Evolutionary conservation across 2,113 vertebrate genomes (phyloP).

Genomic region (Corvus moneduloides): DNA sequence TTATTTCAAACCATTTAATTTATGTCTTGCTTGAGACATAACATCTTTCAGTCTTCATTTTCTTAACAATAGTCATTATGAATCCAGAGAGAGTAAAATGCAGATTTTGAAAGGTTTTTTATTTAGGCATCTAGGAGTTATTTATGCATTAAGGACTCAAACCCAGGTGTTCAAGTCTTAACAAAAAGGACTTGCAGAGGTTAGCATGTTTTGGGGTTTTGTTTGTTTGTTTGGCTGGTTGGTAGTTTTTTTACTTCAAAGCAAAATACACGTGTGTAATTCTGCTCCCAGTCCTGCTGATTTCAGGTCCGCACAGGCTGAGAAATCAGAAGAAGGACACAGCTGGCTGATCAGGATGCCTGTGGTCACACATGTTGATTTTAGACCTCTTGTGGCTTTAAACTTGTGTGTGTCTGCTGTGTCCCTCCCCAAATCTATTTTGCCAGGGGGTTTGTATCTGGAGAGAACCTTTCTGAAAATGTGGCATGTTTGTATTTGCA

Average conservation of each 20-base stretch:
- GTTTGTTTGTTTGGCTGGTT: background rate
- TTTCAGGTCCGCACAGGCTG: background rate
- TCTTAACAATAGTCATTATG: background rate
- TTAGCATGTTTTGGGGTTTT: background rate
- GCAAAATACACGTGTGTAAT: background rate
- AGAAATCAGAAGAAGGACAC: background rate
- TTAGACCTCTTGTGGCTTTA: background rate
- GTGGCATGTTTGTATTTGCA: background rate
- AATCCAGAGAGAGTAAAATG: background rate
- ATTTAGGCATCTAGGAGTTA: background rate
- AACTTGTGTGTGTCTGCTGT: background rate
- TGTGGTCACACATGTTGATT: fast-evolving
- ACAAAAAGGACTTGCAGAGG: background rate
- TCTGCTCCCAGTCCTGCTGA: background rate
- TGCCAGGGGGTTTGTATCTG: background rate
- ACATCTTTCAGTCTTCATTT: background rate
- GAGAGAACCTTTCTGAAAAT: background rate
- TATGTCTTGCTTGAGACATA: background rate
- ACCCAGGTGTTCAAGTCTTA: background rate
- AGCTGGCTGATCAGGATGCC: background rate
- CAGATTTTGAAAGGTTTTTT: background rate
- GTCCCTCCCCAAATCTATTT: background rate
- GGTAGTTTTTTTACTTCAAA: background rate
- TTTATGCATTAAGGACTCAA: background rate
- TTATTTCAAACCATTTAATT: background rate